These are phyloP conservation scores for Zaprionus lachaisei DNA, from an alignment of 1,140 invertebrate genomes.

Conservation along the genomic window DNA sequence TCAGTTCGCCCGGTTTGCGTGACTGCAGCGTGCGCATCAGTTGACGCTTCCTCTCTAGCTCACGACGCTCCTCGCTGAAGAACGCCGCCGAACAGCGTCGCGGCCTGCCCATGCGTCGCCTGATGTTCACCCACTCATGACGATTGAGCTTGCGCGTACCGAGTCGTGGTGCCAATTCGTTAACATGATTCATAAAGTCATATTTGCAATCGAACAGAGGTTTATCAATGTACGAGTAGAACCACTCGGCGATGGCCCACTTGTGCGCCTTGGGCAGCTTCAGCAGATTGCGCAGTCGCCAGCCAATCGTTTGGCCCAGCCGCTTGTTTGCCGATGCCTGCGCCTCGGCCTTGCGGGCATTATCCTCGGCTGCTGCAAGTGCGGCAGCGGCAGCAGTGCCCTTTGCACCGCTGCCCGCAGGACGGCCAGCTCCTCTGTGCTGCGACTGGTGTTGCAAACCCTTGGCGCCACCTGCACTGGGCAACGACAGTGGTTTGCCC, in stretches of 20 bases:
- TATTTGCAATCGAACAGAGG: constrained; percentile 98
- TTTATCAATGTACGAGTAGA: constrained; percentile 99
- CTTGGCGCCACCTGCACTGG: neutral
- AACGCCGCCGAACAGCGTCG: constrained; percentile 96
- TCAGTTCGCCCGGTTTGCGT: constrained; percentile 90
- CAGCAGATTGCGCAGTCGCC: constrained; percentile 96
- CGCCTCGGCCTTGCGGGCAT: constrained; percentile 48
- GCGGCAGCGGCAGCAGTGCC: constrained; percentile 40
- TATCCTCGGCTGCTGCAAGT: constrained; percentile 39
- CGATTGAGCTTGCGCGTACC: constrained; percentile 94
- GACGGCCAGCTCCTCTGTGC: constrained; percentile 6
- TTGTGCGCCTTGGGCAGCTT: constrained; percentile 99
- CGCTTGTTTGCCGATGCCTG: constrained; percentile 65
- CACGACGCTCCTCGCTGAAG: constrained; percentile 96
- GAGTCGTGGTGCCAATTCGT: constrained; percentile 97
- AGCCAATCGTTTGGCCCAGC: constrained; percentile 94
- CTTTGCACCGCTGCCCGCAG: constrained; percentile 20
- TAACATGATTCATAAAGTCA: constrained; percentile 97
- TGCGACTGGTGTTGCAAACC: constrained; percentile 6
- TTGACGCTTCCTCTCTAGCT: constrained; percentile 94
- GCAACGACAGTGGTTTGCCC: constrained; percentile 12
- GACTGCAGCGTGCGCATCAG: constrained; percentile 98
- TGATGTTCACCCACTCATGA: constrained; percentile 97
- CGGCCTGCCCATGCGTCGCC: constrained; percentile 98
- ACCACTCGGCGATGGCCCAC: constrained; percentile 99